These are phyloP conservation scores for Mormyrus lacerda DNA, from an alignment of 2,113 vertebrate genomes.

Conservation along the genomic window DNA sequence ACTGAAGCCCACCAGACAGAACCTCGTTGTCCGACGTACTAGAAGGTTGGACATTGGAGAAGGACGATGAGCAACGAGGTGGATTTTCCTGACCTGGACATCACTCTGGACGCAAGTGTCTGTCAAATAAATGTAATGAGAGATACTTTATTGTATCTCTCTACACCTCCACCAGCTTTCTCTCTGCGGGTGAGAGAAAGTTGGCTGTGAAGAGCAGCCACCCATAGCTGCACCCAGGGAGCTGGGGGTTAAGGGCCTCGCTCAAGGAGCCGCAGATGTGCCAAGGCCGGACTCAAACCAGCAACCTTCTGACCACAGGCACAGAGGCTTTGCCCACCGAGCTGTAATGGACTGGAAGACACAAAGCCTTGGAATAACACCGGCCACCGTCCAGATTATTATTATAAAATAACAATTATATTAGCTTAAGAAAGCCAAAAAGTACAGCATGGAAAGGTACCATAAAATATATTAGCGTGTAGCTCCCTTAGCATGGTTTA, in stretches of 20 bases:
- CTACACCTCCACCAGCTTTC: no score
- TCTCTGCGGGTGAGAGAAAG: no score
- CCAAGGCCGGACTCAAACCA: no score
- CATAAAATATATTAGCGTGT: neutral
- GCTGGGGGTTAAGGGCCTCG: no score
- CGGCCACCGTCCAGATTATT: no score
- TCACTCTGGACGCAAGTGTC: neutral
- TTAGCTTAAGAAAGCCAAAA: neutral
- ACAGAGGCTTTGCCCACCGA: no score
- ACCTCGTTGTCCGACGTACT: neutral
- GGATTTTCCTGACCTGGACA: neutral
- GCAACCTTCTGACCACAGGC: no score
- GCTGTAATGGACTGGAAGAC: neutral
- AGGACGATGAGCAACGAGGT: neutral
- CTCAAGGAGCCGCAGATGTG: no score
- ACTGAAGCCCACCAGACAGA: neutral
- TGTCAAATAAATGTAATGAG: neutral
- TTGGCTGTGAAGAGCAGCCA: no score
- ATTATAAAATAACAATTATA: neutral
- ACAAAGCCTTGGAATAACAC: neutral
- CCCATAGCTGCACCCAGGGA: no score
- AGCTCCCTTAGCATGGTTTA: neutral
- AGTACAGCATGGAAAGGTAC: neutral
- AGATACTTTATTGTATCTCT: no score
- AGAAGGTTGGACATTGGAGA: neutral